Evolutionary conservation across 2,113 vertebrate species (phyloP), one percentile per base, ranked within the genome.

Genomic region (Hucho hucho): DNA sequence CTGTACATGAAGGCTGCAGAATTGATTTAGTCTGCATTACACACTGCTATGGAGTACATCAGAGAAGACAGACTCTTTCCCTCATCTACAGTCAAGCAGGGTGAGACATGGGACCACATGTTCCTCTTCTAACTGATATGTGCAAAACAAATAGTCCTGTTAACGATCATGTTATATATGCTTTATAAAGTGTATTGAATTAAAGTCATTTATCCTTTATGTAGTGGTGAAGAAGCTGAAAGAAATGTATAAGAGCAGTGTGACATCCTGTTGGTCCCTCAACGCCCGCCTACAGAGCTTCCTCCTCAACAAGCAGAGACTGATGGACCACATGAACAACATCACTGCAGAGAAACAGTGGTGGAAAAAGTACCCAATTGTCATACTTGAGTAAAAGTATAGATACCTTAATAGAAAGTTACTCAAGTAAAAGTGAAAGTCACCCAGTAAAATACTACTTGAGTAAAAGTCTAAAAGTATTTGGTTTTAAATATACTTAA

Each of bases 1-100:
- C 87, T 99, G 53, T 98, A 97, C 86, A 94, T 99, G 91, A 98
- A 97, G 78, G 94, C 94, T n/a, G 95, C 96, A 0, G 97, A 98
- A 89, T 93, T 97, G 24, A 89, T 99, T 65, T 96, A 96, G 9
- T 90, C 94, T 0, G 94, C 95, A 6, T 88, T 98, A 69, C 95
- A 94, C 83, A 92, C 92, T 0, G 96, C 96, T 64, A 97, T 96
- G 72, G 94, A 94, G 69, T 94, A 95, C 79, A 95, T 98, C 81
- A 95, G 93, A 73, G 90, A 94, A 0, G 95, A 93, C 77, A 93
- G 90, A 75, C 94, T 98, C 64, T 94, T 94, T 84, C 94, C 97
- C 69, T 97, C 95, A 2, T 91, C 94, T 75, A 95, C 95, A 0
- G 97, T 98, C 83, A 98, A 98, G 86, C 95, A 98, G 90, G 95